These are phyloP conservation scores for Corvus moneduloides DNA, from an alignment of 2,113 vertebrate genomes.

Conservation along the genomic window DNA sequence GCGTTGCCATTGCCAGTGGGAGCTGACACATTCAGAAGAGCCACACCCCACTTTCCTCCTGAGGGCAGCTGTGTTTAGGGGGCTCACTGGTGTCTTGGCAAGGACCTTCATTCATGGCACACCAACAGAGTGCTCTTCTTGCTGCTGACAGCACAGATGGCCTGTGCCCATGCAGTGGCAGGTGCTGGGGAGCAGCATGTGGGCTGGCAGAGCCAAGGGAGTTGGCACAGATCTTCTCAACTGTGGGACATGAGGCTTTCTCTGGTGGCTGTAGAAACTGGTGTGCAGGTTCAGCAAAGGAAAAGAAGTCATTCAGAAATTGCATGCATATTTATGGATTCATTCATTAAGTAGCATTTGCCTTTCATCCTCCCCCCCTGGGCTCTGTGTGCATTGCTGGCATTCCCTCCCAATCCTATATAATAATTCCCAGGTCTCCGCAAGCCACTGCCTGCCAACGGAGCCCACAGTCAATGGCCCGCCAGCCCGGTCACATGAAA, in stretches of 20 bases:
- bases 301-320: constrained; percentile 21
- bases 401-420: constrained; percentile 32
- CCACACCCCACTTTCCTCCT: fast-evolving
- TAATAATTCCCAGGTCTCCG: not conserved
- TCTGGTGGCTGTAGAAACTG: not conserved
- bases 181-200: not conserved
- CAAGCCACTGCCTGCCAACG: constrained; percentile 15
- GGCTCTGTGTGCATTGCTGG: not conserved
- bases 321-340: not conserved
- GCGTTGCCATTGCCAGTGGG: not conserved
- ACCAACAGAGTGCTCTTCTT: not conserved
- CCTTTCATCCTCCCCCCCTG: not conserved
- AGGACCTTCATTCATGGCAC: fast-evolving
- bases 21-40: not conserved
- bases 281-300: not conserved
- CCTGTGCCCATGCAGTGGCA: fast-evolving
- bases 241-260: not conserved
- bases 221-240: fast-evolving
- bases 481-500: not conserved
- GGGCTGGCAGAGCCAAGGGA: not conserved
- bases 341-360: not conserved
- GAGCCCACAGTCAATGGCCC: not conserved
- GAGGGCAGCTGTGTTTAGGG: fast-evolving
- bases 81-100: not conserved
- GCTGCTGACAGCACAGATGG: not conserved